A percentile compares a stretch with the other conserved stretches of the same genome.
Evolutionary conservation across 2,888 invertebrate genomes (phyloP).

Genomic region (Arenicola marina): DNA sequence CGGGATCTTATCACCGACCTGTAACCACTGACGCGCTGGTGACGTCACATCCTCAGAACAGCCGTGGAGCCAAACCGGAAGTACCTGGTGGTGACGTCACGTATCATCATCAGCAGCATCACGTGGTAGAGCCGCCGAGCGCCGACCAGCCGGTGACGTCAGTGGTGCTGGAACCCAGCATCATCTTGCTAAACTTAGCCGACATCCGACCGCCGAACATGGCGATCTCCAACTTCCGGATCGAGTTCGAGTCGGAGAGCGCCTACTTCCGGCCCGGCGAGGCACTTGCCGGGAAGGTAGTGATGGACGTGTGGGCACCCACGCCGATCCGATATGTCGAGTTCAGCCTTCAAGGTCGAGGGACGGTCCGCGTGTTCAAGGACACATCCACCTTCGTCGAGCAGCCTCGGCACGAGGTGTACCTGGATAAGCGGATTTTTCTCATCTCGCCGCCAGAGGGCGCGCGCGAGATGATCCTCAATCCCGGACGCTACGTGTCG

Average conservation of each 20-base stretch:
- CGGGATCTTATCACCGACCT: too few relatives aligned
- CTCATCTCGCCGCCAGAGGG: constrained; percentile 46
- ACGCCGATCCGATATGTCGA: constrained; percentile 50
- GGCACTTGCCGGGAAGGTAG: constrained; percentile 43
- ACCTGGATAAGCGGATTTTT: constrained; percentile 45
- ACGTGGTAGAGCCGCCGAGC: too few relatives aligned
- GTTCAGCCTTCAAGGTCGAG: constrained; percentile 45
- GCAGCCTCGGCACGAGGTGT: constrained; percentile 38
- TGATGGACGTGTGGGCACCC: constrained; percentile 41
- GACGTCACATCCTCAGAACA: too few relatives aligned
- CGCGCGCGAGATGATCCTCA: constrained; percentile 37
- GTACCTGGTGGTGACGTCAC: too few relatives aligned
- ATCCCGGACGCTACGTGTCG: constrained; percentile 48
- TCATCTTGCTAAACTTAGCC: too few relatives aligned
- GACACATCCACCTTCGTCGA: constrained; percentile 34
- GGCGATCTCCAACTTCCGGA: constrained; percentile 44
- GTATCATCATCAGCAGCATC: too few relatives aligned
- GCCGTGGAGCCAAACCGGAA: too few relatives aligned
- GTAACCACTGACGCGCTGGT: too few relatives aligned
- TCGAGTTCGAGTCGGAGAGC: constrained; percentile 42
- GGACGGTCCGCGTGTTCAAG: constrained; percentile 36
- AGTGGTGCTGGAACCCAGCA: too few relatives aligned
- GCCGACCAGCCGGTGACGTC: too few relatives aligned
- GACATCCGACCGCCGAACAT: constrained; percentile 9
- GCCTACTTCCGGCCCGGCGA: constrained; percentile 47